Evolutionary conservation across 2,888 invertebrate genomes (phyloP).

Genomic region (Clepsis dumicolana): DNA sequence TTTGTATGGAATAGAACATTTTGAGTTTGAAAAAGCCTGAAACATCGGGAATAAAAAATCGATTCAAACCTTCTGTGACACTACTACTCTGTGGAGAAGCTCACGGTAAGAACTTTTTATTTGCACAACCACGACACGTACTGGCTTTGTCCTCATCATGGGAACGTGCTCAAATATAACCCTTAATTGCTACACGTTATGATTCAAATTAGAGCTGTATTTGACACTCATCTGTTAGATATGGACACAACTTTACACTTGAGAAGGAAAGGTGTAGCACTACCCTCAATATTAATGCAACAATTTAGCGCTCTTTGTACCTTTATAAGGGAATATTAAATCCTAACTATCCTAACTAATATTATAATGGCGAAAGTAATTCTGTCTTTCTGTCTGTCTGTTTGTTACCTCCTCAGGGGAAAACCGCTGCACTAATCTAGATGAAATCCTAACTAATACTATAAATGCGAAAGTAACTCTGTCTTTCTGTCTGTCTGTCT

Average conservation of each 20-base stretch:
- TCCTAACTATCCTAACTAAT: too few species aligned
- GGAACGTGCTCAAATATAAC: neutral
- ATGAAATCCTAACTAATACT: too few species aligned
- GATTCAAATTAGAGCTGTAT: neutral
- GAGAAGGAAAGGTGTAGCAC: neutral
- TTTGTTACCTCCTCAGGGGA: too few species aligned
- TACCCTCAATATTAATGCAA: neutral
- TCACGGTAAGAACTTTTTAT: slow-evolving; percentile 30
- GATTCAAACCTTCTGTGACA: slow-evolving; percentile 14
- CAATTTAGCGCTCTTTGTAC: neutral
- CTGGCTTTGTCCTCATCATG: slow-evolving; percentile 17
- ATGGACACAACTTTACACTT: neutral
- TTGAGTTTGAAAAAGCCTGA: too few species aligned
- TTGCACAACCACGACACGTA: slow-evolving; percentile 24
- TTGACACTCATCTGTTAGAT: neutral
- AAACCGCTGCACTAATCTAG: too few species aligned
- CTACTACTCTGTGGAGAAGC: slow-evolving; percentile 14
- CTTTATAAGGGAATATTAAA: neutral
- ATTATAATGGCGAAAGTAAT: too few species aligned
- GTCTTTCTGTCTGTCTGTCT: too few species aligned
- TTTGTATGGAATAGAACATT: too few species aligned
- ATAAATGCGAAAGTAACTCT: too few species aligned
- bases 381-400: too few species aligned
- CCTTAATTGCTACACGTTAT: neutral
- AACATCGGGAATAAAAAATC: too few species aligned